Evolutionary conservation across 2,888 invertebrate species (phyloP).

Genomic region (Lepidochitona cinerea): DNA sequence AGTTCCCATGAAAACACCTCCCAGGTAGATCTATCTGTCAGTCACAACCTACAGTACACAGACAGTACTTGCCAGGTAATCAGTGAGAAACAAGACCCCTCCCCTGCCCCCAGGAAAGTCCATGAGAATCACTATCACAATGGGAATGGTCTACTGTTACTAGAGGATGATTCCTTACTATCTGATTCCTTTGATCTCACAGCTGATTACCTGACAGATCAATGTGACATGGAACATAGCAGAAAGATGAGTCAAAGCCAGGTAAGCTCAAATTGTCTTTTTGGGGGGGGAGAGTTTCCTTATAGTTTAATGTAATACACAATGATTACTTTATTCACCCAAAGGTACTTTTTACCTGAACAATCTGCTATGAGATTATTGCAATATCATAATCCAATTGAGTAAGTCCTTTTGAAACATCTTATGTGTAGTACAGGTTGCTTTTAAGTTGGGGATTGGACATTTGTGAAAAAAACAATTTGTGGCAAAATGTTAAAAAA

Average conservation of each 20-base stretch:
- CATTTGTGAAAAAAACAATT: too few species aligned
- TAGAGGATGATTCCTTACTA: background rate
- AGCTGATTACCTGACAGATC: background rate
- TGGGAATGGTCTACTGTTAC: background rate
- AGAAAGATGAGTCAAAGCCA: constrained; percentile 3
- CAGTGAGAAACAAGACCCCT: background rate
- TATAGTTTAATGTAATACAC: too few species aligned
- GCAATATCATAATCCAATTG: too few species aligned
- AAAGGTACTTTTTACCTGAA: too few species aligned
- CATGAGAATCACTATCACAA: background rate
- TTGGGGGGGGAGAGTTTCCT: too few species aligned
- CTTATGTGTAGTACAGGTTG: too few species aligned
- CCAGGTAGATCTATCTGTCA: background rate
- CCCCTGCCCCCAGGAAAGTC: background rate
- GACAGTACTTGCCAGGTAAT: background rate
- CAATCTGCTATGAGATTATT: too few species aligned
- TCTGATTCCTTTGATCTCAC: background rate
- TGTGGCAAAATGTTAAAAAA: too few species aligned
- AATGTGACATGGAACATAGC: background rate
- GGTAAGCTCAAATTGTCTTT: too few species aligned
- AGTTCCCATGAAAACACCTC: background rate
- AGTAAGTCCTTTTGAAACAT: too few species aligned
- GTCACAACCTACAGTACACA: background rate
- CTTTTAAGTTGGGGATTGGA: too few species aligned
- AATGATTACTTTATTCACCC: too few species aligned